Evolutionary conservation across 2,888 invertebrate genomes (phyloP), one percentile per base, ranked within the genome.

Genomic region (Himalopsyche anomala): DNA sequence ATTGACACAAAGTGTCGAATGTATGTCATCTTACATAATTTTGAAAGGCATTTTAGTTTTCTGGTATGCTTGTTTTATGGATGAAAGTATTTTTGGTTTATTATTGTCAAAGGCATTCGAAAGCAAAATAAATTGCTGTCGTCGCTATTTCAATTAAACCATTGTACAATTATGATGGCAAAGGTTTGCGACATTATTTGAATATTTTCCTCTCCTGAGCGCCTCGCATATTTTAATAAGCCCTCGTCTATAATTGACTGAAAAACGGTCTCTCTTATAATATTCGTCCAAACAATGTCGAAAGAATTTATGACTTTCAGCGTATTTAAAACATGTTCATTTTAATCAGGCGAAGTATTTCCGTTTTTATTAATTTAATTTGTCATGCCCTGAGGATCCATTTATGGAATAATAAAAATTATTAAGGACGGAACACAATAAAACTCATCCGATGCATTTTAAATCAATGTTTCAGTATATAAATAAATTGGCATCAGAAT

Each of bases 161-260:
- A 84, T 85, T 84, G 81, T 82, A 62, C 87, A 85, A 87, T 88
- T 88, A 88, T 80, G 87, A 85, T 82, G 54, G 86, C 40, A 83
- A 87, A 86, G 84, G 86, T 80, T 86, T 82, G 88, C 83, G 88
- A 88, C 88, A 87, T 86, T 80, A 87, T 88, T 88, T 85, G 82
- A 88, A 88, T 88, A 88, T 51, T 84, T 69, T 82, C 62, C 82
- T 54, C 81, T 51, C 79, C 19, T n/a, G 40, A 42, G 74, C 15
- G 51, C 45, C 56, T 69, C 81, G 40, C 55, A 80, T 38, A 80
- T 80, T 85, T 85, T 85, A 87, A 85, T 84, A 87, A 87, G 85
- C 81, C 83, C 84, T 80, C 42, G 62, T 74, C 55, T 54, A 85
- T 86, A 85, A 87, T 87, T 87, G 87, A 87, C 80, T 84, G 85